A percentile compares a stretch with the other conserved stretches of the same genome.
These are phyloP conservation scores for Centropristis striata DNA, from an alignment of 2,113 vertebrate species.

Conservation along the genomic window DNA sequence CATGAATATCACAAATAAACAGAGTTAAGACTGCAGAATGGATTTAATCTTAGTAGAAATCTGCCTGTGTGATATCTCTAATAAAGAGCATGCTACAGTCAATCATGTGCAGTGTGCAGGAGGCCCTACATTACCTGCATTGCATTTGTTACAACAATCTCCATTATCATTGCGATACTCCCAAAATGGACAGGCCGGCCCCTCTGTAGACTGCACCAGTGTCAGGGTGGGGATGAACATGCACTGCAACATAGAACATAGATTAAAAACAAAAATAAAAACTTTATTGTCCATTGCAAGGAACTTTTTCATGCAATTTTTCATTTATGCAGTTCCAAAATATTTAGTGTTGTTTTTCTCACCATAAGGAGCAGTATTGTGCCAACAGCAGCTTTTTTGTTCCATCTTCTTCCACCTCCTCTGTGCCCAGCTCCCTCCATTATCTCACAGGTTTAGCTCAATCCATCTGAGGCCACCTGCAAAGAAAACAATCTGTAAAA, in stretches of 20 bases:
- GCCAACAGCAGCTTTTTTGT: background rate
- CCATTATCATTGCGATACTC: background rate
- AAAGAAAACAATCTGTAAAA: background rate
- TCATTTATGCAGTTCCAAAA: background rate
- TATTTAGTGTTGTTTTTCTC: conserved; percentile 34
- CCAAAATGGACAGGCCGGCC: background rate
- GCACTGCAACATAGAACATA: conserved; percentile 56
- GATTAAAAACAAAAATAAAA: background rate
- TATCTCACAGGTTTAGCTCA: conserved; percentile 39
- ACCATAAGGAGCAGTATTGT: conserved; percentile 69
- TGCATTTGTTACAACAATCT: conserved; percentile 82
- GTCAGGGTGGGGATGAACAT: conserved; percentile 3
- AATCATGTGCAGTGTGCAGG: background rate
- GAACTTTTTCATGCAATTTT: background rate
- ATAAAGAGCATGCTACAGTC: background rate
- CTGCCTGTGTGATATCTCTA: background rate
- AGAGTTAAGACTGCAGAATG: background rate
- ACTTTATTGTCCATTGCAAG: background rate
- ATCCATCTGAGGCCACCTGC: conserved; percentile 61
- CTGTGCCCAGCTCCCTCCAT: conserved; percentile 49
- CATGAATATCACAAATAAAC: background rate
- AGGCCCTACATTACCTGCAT: conserved; percentile 65
- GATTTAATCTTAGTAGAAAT: background rate
- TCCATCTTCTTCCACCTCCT: conserved; percentile 43
- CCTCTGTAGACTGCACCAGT: background rate